phyloP scores from a whole-genome alignment of 2,113 vertebrate species.

The Bos javanicus region DNA sequence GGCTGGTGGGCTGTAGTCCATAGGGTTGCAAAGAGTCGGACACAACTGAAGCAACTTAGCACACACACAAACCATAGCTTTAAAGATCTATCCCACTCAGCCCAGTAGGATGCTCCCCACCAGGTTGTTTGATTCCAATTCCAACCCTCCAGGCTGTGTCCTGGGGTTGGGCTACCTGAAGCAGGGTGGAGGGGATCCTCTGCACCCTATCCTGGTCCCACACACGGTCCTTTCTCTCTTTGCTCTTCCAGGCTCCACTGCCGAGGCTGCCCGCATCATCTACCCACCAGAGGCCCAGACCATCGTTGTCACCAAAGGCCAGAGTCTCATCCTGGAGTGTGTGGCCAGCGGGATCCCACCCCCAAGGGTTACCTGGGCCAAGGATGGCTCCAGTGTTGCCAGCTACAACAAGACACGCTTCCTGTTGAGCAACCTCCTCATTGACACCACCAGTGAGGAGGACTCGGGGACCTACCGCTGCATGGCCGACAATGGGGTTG shows the following conservation, averaged over 20 bases:
- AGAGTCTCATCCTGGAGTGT: conserved; percentile 95
- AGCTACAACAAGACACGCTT: conserved; percentile 94
- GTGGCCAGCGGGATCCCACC: conserved; percentile 96
- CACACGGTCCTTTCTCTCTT: not conserved
- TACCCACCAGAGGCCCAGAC: conserved; percentile 93
- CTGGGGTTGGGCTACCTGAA: not conserved
- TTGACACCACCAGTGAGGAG: conserved; percentile 89
- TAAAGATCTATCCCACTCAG: not conserved
- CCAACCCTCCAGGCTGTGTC: not conserved
- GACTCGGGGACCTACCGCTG: conserved; percentile 95
- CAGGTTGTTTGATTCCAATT: not conserved
- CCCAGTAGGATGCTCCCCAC: not conserved
- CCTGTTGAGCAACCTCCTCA: conserved; percentile 96
- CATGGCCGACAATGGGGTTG: conserved; percentile 90
- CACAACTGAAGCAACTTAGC: not conserved
- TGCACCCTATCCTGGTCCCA: not conserved
- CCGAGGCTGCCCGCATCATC: conserved; percentile 94
- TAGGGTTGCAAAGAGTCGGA: not conserved
- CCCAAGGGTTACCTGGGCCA: conserved; percentile 93
- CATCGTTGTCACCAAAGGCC: conserved; percentile 96
- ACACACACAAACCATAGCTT: not conserved
- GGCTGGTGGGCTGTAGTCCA: not conserved
- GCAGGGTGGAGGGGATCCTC: not conserved
- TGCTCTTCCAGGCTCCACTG: conserved; percentile 86
- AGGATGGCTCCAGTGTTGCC: conserved; percentile 86